Evolutionary conservation across 2,797 vertebrate genomes (phyloP).

Genomic region (Galago senegalensis): DNA sequence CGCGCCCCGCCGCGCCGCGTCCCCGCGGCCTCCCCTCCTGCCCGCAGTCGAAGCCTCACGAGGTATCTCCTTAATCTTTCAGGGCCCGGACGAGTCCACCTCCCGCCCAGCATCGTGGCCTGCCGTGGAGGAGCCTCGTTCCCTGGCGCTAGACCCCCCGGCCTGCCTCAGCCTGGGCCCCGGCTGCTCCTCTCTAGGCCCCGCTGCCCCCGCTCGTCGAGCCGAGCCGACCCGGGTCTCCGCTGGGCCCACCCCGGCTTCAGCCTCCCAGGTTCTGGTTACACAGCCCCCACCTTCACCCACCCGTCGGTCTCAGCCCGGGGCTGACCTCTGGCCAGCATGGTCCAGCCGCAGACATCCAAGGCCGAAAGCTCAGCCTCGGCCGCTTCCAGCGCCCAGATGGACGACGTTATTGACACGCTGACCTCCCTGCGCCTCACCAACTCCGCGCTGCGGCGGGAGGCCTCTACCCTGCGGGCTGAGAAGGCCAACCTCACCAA

Average conservation of each 20-base stretch:
- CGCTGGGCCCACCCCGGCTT: not conserved
- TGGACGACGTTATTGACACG: conserved; percentile 81
- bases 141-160: not conserved
- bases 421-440: conserved; percentile 84
- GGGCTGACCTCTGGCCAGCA: conserved; percentile 9
- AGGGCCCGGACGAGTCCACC: not conserved
- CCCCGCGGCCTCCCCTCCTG: not conserved
- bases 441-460: conserved; percentile 80
- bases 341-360: conserved; percentile 79
- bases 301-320: fast-evolving
- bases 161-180: not conserved
- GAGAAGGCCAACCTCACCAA: conserved; percentile 84
- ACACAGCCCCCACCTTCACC: not conserved
- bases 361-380: conserved; percentile 49
- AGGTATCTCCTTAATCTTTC: not conserved
- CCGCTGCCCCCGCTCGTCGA: too few species aligned
- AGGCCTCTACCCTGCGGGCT: conserved; percentile 79
- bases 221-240: too few species aligned
- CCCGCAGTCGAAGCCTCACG: not conserved
- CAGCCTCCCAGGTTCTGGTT: not conserved
- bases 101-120: not conserved
- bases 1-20: not conserved
- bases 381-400: not conserved
- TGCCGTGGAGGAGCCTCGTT: not conserved
- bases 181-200: not conserved